These are phyloP conservation scores for Cebus imitator DNA, from an alignment of 2,113 vertebrate species.

Conservation along the genomic window DNA sequence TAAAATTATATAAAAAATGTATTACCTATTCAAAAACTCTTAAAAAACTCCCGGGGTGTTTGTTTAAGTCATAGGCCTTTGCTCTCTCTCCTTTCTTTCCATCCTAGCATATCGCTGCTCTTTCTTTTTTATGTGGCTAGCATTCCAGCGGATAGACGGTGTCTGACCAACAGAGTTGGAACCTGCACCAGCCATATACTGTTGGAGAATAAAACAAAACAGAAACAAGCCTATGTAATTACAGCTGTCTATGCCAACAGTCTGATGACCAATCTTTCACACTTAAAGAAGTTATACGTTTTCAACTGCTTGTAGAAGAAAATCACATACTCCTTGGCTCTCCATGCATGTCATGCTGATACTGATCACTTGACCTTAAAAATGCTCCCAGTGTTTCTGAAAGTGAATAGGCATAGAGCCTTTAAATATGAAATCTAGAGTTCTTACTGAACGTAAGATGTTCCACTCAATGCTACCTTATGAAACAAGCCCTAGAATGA, in stretches of 20 bases:
- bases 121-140: slow-evolving; percentile 72
- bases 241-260: neutral
- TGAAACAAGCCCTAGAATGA: neutral
- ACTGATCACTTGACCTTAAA: neutral
- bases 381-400: neutral
- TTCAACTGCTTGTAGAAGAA: neutral
- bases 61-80: slow-evolving; percentile 78
- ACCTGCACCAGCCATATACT: neutral
- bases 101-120: slow-evolving; percentile 78
- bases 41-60: slow-evolving; percentile 29
- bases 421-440: slow-evolving; percentile 8
- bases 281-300: neutral
- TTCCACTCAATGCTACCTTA: neutral
- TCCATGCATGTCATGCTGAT: neutral
- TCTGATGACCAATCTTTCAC: neutral
- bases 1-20: neutral
- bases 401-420: neutral
- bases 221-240: slow-evolving; percentile 24
- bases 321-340: neutral
- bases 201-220: neutral
- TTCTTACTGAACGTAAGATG: neutral
- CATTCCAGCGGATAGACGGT: slow-evolving; percentile 37
- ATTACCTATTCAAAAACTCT: neutral
- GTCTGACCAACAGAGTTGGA: slow-evolving; percentile 41
- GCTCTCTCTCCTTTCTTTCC: slow-evolving; percentile 52